Conservation (phyloP, 2,797 vertebrate species). For the Macroramphosus scolopax region DNA sequence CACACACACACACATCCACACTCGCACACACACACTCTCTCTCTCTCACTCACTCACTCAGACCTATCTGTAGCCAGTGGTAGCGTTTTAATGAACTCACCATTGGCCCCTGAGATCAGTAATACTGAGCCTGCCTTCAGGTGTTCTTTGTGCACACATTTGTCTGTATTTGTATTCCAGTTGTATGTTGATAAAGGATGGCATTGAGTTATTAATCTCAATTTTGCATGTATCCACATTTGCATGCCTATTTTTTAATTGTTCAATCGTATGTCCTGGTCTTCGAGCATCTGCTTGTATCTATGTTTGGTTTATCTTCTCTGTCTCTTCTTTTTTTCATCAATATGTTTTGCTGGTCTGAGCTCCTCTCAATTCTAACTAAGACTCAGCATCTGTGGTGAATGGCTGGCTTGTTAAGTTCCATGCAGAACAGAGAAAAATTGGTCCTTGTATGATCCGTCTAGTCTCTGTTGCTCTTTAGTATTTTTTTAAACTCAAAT, state of each 20-base stretch:
- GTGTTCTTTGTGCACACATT: constrained; percentile 18
- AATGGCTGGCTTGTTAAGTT: constrained; percentile 11
- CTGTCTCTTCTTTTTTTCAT: no score
- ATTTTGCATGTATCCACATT: no score
- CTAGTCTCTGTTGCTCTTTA: background rate
- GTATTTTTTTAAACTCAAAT: no score
- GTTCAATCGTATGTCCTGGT: background rate
- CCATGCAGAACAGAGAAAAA: no score
- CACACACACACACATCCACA: no score
- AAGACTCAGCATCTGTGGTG: constrained; percentile 39
- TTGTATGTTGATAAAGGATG: constrained; percentile 28
- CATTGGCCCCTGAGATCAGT: constrained; percentile 24
- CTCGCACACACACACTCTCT: no score
- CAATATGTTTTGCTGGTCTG: constrained; percentile 18
- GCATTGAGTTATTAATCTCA: constrained; percentile 23
- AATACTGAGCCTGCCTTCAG: constrained; percentile 37
- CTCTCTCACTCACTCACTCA: no score
- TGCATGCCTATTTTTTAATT: no score
- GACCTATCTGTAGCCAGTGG: constrained; percentile 28
- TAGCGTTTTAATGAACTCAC: constrained; percentile 55
- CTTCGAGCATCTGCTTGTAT: constrained; percentile 18
- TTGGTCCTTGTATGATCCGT: constrained; percentile 8
- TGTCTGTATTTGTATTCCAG: constrained; percentile 36
- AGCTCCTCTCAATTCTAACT: constrained; percentile 44
- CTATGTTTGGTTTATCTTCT: constrained; percentile 22